phyloP scores from a whole-genome alignment of 2,888 invertebrate genomes.

The Andrena bucephala region DNA sequence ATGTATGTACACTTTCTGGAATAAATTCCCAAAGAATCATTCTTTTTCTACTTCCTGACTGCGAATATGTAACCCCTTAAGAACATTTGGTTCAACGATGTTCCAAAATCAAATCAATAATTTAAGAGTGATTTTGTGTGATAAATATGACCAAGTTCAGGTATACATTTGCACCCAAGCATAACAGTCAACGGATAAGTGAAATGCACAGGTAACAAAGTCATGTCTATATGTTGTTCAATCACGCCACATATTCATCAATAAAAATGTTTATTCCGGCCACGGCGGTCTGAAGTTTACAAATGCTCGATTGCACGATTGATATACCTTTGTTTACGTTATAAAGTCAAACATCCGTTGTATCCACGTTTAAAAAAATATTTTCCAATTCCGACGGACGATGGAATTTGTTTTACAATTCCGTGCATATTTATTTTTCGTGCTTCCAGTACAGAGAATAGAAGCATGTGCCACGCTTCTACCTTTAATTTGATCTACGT shows the following conservation, averaged over 20 bases:
- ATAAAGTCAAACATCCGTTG: neutral
- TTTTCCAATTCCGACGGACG: neutral
- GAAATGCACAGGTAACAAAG: neutral
- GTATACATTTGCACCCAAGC: too few species aligned
- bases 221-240: neutral
- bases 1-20: too few species aligned
- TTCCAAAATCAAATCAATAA: neutral
- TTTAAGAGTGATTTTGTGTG: neutral
- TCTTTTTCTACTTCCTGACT: too few species aligned
- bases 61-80: too few species aligned
- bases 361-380: neutral
- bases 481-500: too few species aligned
- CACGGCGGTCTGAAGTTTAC: neutral
- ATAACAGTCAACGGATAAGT: too few species aligned
- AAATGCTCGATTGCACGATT: neutral
- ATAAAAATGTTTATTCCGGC: slow-evolving; percentile 4
- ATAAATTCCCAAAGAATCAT: too few species aligned
- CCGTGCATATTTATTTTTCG: too few species aligned
- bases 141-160: neutral
- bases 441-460: too few species aligned
- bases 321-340: neutral
- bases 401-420: too few species aligned
- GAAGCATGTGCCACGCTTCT: too few species aligned
- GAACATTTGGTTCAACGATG: neutral
- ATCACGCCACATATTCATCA: neutral